Conservation (phyloP, 2,888 invertebrate species). For the Acleris laterana region DNA sequence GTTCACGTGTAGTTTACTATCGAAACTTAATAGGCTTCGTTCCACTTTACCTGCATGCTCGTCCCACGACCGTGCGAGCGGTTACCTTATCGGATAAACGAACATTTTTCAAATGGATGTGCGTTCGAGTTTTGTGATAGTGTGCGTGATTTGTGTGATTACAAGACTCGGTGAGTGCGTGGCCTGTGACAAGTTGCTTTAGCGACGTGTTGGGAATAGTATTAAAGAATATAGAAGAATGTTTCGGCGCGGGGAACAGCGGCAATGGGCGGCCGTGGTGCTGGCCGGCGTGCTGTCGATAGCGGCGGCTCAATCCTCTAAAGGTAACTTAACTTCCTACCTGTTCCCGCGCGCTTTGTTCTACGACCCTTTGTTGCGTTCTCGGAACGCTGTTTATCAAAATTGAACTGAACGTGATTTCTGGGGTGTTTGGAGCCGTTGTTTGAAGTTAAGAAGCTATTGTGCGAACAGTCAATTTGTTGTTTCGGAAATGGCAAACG, state of each 20-base stretch:
- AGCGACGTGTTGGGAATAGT: conserved; percentile 73
- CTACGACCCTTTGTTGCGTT: conserved; percentile 67
- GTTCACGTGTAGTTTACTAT: conserved; percentile 73
- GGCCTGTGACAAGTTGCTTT: conserved; percentile 74
- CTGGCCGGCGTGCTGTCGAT: conserved; percentile 68
- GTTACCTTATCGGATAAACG: conserved; percentile 82
- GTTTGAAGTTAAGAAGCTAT: conserved; percentile 16
- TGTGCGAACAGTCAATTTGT: neutral
- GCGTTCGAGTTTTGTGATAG: conserved; percentile 78
- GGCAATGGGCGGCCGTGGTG: conserved; percentile 67
- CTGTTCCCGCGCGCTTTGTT: conserved; percentile 73
- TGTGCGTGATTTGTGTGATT: conserved; percentile 78
- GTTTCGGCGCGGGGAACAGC: conserved; percentile 69
- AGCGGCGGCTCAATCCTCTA: conserved; percentile 77
- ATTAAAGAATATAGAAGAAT: conserved; percentile 70
- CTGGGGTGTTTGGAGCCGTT: conserved; percentile 22
- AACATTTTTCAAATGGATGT: conserved; percentile 84
- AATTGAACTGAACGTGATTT: conserved; percentile 33
- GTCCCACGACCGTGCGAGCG: conserved; percentile 77
- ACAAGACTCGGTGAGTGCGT: conserved; percentile 71
- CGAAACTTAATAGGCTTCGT: conserved; percentile 79
- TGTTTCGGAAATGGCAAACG: conserved; percentile 1
- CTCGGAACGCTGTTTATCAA: conserved; percentile 46
- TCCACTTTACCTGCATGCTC: conserved; percentile 77
- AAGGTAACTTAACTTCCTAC: conserved; percentile 76